These are phyloP conservation scores for Glossophaga mutica DNA, from an alignment of 2,797 vertebrate genomes.

Conservation along the genomic window DNA sequence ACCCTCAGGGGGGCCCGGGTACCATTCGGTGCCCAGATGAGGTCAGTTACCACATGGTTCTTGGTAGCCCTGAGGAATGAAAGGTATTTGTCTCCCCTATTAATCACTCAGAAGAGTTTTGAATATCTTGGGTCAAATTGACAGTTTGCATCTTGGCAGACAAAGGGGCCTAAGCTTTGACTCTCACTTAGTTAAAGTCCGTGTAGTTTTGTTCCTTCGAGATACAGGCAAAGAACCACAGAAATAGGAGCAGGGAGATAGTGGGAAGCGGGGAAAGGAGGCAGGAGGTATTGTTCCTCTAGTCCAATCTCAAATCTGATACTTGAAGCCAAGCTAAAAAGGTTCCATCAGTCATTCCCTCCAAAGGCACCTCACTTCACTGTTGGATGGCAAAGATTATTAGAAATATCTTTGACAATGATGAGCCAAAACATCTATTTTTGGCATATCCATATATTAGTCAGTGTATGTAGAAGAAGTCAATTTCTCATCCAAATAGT, in stretches of 20 bases:
- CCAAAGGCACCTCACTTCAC: neutral
- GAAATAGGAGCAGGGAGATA: neutral
- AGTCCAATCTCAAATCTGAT: neutral
- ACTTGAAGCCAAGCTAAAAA: neutral
- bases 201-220: neutral
- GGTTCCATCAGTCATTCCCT: neutral
- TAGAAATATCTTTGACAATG: neutral
- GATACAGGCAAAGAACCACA: neutral
- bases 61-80: slow-evolving; percentile 53
- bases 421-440: neutral
- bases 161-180: slow-evolving; percentile 13
- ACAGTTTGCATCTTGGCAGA: slow-evolving; percentile 21
- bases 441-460: neutral
- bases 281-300: neutral
- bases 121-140: slow-evolving; percentile 42
- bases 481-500: neutral
- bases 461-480: neutral
- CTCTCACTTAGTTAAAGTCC: neutral
- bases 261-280: neutral
- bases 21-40: slow-evolving; percentile 45
- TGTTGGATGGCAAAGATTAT: neutral
- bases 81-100: slow-evolving; percentile 44
- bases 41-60: slow-evolving; percentile 55
- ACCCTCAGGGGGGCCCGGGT: neutral
- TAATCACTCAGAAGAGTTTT: slow-evolving; percentile 50